These are phyloP conservation scores for Camptogramma bilineatum DNA, from an alignment of 2,888 invertebrate species.

Conservation along the genomic window DNA sequence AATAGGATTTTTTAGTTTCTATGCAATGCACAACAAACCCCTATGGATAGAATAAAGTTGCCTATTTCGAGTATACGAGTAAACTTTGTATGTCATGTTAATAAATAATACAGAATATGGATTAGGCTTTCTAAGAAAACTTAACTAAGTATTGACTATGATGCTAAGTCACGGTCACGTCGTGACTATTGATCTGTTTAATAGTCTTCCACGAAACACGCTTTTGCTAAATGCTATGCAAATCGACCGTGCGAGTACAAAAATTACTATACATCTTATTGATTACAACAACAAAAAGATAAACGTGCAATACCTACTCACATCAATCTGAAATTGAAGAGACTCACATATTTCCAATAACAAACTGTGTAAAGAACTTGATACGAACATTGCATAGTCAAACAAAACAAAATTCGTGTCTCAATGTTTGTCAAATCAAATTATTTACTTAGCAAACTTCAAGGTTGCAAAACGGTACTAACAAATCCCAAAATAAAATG, in stretches of 20 bases:
- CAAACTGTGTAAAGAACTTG: not conserved
- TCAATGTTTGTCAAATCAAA: conserved; percentile 17
- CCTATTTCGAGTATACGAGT: not conserved
- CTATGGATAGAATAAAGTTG: not conserved
- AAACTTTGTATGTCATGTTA: not conserved
- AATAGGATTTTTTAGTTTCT: not conserved
- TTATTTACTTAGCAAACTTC: conserved; percentile 2
- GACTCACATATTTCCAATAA: conserved; percentile 2
- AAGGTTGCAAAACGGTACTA: conserved; percentile 16
- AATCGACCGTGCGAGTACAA: conserved; percentile 44
- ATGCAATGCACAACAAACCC: not conserved
- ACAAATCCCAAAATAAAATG: conserved; percentile 29
- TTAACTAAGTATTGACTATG: conserved; percentile 30
- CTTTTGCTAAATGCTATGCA: conserved; percentile 66
- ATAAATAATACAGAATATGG: conserved; percentile 7
- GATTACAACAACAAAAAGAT: conserved; percentile 17
- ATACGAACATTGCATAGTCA: conserved; percentile 8
- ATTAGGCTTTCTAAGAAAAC: conserved; percentile 26
- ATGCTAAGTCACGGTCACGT: conserved; percentile 40
- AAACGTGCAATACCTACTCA: conserved; percentile 13
- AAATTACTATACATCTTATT: conserved; percentile 18
- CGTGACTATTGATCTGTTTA: conserved; percentile 59
- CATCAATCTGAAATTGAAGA: conserved; percentile 9
- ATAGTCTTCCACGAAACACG: conserved; percentile 69
- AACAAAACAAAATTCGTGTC: conserved; percentile 11